Conservation (phyloP, 2,797 vertebrate species). For the Labroides dimidiatus region DNA sequence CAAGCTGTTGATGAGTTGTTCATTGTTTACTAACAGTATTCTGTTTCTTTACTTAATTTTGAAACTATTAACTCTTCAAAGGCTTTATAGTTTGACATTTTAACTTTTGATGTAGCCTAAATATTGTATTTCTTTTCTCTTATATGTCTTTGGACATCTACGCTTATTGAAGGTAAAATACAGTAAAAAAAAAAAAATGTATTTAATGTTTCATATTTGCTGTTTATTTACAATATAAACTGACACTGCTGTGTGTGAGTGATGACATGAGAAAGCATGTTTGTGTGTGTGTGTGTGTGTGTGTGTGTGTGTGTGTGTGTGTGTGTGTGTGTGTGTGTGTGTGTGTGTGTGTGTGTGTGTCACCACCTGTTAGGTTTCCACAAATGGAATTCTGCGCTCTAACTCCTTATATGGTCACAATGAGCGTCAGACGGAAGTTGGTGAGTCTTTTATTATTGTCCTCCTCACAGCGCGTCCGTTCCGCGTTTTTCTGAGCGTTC, state of each 20-base stretch:
- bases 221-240: too few relatives aligned
- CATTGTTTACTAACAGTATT: too few relatives aligned
- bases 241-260: background rate
- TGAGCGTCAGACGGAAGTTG: conserved; percentile 65
- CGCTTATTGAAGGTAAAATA: too few relatives aligned
- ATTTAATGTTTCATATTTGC: too few relatives aligned
- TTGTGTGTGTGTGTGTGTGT: background rate
- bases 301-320: background rate
- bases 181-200: too few relatives aligned
- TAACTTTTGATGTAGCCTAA: too few relatives aligned
- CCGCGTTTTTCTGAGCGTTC: background rate
- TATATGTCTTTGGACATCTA: too few relatives aligned
- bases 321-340: background rate
- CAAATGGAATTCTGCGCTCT: conserved; percentile 68
- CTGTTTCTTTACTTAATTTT: too few relatives aligned
- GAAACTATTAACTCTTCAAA: too few relatives aligned
- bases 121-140: too few relatives aligned
- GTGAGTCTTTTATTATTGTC: conserved; percentile 80
- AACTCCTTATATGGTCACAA: conserved; percentile 77
- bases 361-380: conserved; percentile 59
- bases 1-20: too few relatives aligned
- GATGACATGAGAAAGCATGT: conserved; percentile 2
- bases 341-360: background rate
- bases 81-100: too few relatives aligned
- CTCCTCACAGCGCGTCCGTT: background rate